Evolutionary conservation across 2,888 invertebrate genomes (phyloP).

Genomic region (Phalera bucephala): DNA sequence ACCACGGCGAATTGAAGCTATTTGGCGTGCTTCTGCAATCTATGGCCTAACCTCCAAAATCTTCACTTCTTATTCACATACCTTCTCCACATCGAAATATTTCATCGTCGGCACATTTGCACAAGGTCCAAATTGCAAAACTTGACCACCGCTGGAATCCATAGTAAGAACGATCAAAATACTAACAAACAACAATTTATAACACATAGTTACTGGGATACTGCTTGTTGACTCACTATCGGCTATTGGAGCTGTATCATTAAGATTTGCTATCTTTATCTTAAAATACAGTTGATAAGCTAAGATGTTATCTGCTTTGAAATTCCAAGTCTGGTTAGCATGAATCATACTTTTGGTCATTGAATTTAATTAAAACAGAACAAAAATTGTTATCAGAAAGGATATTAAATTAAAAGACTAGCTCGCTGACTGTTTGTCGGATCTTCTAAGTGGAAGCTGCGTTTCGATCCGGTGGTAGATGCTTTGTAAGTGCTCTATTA

Average conservation of each 20-base stretch:
- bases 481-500: too few relatives aligned
- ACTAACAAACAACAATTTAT: constrained; percentile 20
- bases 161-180: constrained; percentile 24
- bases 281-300: constrained; percentile 9
- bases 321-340: background rate
- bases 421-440: too few relatives aligned
- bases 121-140: constrained; percentile 64
- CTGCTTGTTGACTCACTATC: background rate
- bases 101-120: constrained; percentile 53
- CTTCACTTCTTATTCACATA: too few relatives aligned
- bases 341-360: background rate
- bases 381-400: too few relatives aligned
- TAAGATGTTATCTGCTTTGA: background rate
- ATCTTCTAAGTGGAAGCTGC: too few relatives aligned
- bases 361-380: too few relatives aligned
- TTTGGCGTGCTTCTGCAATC: too few relatives aligned
- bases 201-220: constrained; percentile 31
- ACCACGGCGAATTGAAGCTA: too few relatives aligned
- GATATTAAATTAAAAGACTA: too few relatives aligned
- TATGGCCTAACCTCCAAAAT: too few relatives aligned
- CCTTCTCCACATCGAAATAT: constrained; percentile 65
- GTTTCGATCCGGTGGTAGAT: too few relatives aligned
- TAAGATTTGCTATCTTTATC: constrained; percentile 9
- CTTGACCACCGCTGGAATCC: constrained; percentile 42
- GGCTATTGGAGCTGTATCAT: background rate